Evolutionary conservation across 2,888 invertebrate genomes (phyloP).

Genomic region (Mongoloraphidia duomilia): DNA sequence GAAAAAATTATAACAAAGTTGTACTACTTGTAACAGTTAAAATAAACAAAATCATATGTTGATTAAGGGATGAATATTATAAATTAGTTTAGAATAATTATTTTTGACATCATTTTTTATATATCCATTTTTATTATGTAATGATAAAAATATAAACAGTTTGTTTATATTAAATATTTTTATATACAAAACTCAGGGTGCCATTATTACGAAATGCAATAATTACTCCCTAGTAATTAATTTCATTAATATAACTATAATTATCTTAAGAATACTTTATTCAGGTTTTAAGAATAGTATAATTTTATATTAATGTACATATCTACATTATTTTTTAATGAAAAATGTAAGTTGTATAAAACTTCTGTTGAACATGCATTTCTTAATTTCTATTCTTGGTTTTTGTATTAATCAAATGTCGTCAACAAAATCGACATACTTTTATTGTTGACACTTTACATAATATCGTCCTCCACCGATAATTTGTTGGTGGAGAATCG

Average conservation of each 20-base stretch:
- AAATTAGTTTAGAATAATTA: neutral
- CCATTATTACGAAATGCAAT: slow-evolving; percentile 27
- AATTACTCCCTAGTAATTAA: slow-evolving; percentile 15
- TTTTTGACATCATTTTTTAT: too few relatives aligned
- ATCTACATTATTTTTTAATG: too few relatives aligned
- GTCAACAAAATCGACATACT: too few relatives aligned
- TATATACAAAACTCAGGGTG: slow-evolving; percentile 27
- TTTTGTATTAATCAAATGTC: too few relatives aligned
- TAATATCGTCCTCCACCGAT: too few relatives aligned
- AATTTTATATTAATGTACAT: too few relatives aligned
- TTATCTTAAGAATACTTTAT: neutral
- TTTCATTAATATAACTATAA: neutral
- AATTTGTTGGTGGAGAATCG: too few relatives aligned
- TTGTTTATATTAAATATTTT: neutral
- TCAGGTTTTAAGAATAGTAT: too few relatives aligned
- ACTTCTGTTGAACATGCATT: too few relatives aligned
- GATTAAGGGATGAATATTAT: neutral
- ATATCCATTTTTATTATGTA: neutral
- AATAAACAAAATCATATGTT: neutral
- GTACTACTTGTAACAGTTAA: neutral
- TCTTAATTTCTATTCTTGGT: too few relatives aligned
- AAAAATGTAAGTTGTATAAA: too few relatives aligned
- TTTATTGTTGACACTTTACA: too few relatives aligned
- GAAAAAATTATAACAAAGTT: neutral
- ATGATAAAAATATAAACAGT: neutral